Conservation (phyloP, 2,797 vertebrate genomes). For the Acrossocheilus fasciatus region DNA sequence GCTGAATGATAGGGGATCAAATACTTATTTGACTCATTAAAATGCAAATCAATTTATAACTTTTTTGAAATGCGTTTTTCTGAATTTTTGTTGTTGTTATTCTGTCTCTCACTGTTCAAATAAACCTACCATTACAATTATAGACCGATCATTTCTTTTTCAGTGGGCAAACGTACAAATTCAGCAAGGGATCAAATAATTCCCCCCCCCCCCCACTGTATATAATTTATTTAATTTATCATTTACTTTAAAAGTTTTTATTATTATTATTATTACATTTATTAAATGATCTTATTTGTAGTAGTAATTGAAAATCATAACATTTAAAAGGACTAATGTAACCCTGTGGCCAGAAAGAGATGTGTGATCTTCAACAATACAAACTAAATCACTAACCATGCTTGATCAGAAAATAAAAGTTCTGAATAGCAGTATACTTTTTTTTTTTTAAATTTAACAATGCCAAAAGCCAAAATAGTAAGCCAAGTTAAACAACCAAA, state of each 20-base stretch:
- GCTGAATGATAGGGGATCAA: too few relatives aligned
- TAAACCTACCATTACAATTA: too few relatives aligned
- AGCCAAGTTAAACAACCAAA: constrained; percentile 52
- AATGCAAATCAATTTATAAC: too few relatives aligned
- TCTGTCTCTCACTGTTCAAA: too few relatives aligned
- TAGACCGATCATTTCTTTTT: too few relatives aligned
- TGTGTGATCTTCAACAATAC: constrained; percentile 9
- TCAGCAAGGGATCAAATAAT: too few relatives aligned
- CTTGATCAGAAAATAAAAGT: neutral
- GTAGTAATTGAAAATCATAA: neutral
- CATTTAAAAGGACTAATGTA: neutral
- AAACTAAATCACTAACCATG: neutral
- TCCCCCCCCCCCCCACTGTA: too few relatives aligned
- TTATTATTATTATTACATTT: constrained; percentile 46
- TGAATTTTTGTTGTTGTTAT: too few relatives aligned
- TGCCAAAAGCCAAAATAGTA: constrained; percentile 7
- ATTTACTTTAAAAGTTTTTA: neutral
- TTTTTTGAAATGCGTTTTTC: too few relatives aligned
- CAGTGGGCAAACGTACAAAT: too few relatives aligned
- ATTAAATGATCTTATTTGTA: constrained; percentile 56
- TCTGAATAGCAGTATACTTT: neutral
- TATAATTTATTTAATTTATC: too few relatives aligned
- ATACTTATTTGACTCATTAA: too few relatives aligned
- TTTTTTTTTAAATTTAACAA: neutral
- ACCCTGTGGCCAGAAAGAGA: neutral